Conservation (phyloP, 1,140 invertebrate genomes). For the Apocrypta bakeri region DNA sequence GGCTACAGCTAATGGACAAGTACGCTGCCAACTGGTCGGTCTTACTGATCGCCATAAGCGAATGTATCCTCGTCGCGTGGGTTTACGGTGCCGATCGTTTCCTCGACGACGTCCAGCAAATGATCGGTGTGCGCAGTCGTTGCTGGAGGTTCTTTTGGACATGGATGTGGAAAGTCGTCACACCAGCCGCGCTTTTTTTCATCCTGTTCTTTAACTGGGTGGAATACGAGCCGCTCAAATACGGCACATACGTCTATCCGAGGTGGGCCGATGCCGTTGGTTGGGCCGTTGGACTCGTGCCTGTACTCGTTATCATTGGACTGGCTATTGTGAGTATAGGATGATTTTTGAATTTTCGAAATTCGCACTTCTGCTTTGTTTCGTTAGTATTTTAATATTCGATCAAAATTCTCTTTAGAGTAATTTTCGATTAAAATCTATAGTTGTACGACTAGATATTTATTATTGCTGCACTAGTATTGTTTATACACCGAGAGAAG, state of each 20-base stretch:
- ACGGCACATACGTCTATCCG: conserved; percentile 85
- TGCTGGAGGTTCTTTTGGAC: conserved; percentile 87
- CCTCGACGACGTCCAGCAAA: conserved; percentile 84
- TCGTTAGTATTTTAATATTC: too few species aligned
- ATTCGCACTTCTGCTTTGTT: too few species aligned
- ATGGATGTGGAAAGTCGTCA: conserved; percentile 86
- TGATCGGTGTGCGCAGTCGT: conserved; percentile 84
- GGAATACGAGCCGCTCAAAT: conserved; percentile 84
- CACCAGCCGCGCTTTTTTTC: conserved; percentile 85
- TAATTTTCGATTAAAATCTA: too few species aligned
- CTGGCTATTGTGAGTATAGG: conserved; percentile 78
- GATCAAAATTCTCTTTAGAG: too few species aligned
- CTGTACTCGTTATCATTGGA: conserved; percentile 81
- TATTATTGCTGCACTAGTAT: too few species aligned
- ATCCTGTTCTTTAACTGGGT: conserved; percentile 90
- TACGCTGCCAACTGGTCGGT: conserved; percentile 92
- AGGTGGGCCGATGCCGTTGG: conserved; percentile 86
- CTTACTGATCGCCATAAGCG: conserved; percentile 85
- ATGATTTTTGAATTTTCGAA: background rate
- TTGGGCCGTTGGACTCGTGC: conserved; percentile 83
- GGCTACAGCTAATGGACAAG: conserved; percentile 89
- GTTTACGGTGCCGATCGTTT: conserved; percentile 89
- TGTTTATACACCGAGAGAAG: too few species aligned
- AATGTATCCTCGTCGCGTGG: conserved; percentile 87
- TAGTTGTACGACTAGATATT: too few species aligned